Evolutionary conservation across 2,888 invertebrate genomes (phyloP), one percentile per base, ranked within the genome.

Genomic region (Trachelus troglodyta): DNA sequence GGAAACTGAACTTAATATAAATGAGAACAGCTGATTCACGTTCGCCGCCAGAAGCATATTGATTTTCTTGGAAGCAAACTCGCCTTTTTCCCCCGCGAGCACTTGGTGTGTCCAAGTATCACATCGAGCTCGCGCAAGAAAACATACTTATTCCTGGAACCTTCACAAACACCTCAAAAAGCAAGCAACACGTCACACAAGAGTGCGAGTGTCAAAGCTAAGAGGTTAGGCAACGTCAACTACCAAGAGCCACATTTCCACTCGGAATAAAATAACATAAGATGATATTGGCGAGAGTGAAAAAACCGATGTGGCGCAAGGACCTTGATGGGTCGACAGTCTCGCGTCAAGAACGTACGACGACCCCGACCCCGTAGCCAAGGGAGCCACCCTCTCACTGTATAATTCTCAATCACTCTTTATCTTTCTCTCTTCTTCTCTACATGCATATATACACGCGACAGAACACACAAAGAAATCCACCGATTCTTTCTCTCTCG

Each of bases 251-350:
- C 56, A 40, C 15, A 56, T 56, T 56, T 56, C 56, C 56, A 56
- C 56, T 9, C 23, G 9, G 23, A 56, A 56, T 56, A 56, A 56
- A 56, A 56, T 56, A 56, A 23, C 23, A 23, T 56, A 56, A 23
- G 56, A 56, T 56, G 56, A 56, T 56, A 56, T 56, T 23, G 56
- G 56, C 56, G 56, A 56, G 23, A 56, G 31, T 34, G 31, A 34
- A 71, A 33, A 71, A 34, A 12, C 71, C 71, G 15, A 71, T 31
- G 73, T 80, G 81, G 81, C 82, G 82, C 82, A 85, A 87, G 87
- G 88, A 89, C 89, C 89, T 90, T 89, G 89, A 85, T 88, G 87
- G 90, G 88, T 90, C 90, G 88, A 88, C 87, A 88, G 88, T 88
- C 88, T 86, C 87, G 85, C 87, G 83, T 87, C 87, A 88, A 88